Evolutionary conservation across 2,888 invertebrate species (phyloP).

Genomic region (Leptinotarsa haldemani): DNA sequence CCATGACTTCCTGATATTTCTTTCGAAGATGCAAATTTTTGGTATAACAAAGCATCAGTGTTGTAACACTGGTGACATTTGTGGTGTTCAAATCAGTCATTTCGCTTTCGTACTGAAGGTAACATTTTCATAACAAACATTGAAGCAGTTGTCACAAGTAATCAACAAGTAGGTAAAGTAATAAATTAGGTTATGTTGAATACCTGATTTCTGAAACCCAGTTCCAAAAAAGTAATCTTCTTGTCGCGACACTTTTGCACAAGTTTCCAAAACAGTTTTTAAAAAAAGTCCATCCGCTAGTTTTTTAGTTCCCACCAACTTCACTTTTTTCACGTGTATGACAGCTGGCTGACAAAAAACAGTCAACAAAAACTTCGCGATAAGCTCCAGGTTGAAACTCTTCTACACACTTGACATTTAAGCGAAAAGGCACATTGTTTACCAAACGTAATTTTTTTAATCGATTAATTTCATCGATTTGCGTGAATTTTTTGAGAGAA

Average conservation of each 20-base stretch:
- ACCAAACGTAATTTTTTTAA: constrained; percentile 42
- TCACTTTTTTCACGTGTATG: constrained; percentile 9
- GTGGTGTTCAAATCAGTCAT: no score
- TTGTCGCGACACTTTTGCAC: constrained; percentile 49
- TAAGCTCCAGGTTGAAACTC: constrained; percentile 16
- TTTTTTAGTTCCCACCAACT: constrained; percentile 8
- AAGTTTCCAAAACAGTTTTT: constrained; percentile 37
- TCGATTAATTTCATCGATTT: constrained; percentile 59
- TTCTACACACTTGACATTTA: constrained; percentile 37
- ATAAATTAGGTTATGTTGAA: neutral
- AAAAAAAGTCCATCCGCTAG: constrained; percentile 26
- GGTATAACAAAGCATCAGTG: no score
- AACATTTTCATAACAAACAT: no score
- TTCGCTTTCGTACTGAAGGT: no score
- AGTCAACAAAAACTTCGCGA: constrained; percentile 29
- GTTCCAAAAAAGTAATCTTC: constrained; percentile 45
- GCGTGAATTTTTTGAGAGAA: constrained; percentile 60
- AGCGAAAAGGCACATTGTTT: constrained; percentile 45
- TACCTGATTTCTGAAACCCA: constrained; percentile 48
- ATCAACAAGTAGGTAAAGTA: neutral
- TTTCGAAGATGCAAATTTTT: no score
- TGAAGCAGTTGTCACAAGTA: neutral
- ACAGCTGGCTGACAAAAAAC: constrained; percentile 12
- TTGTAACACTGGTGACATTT: no score
- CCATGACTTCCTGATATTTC: no score